Evolutionary conservation across 1,140 invertebrate species (phyloP).

Genomic region (Spodoptera litura): DNA sequence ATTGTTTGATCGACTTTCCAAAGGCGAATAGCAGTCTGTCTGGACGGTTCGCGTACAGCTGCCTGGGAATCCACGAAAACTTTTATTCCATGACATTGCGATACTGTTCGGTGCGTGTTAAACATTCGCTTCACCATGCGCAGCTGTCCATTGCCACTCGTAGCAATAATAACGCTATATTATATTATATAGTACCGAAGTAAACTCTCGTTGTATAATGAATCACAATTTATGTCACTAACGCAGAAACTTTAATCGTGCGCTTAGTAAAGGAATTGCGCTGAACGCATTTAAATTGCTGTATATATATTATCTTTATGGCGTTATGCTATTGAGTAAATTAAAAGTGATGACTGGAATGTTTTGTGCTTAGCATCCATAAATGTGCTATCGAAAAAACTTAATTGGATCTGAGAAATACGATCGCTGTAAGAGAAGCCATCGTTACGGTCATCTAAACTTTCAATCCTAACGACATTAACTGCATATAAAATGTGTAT

Average conservation of each 20-base stretch:
- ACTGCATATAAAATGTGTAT: no score
- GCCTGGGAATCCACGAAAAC: constrained; percentile 35
- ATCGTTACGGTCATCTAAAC: no score
- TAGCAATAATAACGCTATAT: not conserved
- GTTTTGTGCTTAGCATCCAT: not conserved
- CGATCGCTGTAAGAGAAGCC: no score
- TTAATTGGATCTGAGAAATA: not conserved
- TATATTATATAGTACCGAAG: not conserved
- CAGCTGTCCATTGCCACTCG: not conserved
- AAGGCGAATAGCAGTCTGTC: constrained; percentile 31
- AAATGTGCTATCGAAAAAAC: not conserved
- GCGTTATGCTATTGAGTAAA: constrained; percentile 13
- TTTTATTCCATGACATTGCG: constrained; percentile 26
- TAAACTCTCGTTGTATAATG: constrained; percentile 33
- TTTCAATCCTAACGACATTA: no score
- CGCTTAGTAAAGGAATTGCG: constrained; percentile 16
- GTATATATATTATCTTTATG: not conserved
- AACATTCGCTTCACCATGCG: not conserved
- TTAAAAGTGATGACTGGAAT: constrained; percentile 1
- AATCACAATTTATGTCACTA: constrained; percentile 27
- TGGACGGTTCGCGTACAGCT: not conserved
- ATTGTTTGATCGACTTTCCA: constrained; percentile 41
- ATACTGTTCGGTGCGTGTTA: not conserved
- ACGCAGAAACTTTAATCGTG: not conserved
- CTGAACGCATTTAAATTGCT: constrained; percentile 22